Evolutionary conservation across 2,113 vertebrate genomes (phyloP), one percentile per base, ranked within the genome.

Genomic region (Lophura nycthemera): DNA sequence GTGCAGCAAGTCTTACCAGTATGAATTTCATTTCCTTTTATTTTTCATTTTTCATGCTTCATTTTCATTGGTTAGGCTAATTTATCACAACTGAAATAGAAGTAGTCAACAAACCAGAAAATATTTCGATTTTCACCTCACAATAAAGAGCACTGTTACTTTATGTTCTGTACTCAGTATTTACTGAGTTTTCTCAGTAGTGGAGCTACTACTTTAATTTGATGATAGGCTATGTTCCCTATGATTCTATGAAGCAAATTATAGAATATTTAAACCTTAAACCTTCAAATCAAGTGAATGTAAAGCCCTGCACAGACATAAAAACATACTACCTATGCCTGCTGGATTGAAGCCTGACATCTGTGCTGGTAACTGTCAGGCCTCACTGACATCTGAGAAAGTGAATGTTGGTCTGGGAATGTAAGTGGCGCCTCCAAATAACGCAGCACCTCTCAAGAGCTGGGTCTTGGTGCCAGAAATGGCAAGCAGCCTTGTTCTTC

Each of bases 361-460:
- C 63, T 45, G 17, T 14, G 85, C 82, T 71, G 86, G 86, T 71
- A 81, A 29, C 73, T 72, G 90, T 79, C 87, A 94, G 86, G 70
- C 83, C 70, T 70, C 82, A 67, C 25, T 78, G 93, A 91, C 82
- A 96, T 90, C 85, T 45, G 95, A 96, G 93, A 90, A 86, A 80
- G 64, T 57, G 75, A 90, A 65, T 40, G 57, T 75, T 84, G 92
- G 92, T 84, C 83, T 94, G 76, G 78, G 85, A 94, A 96, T 61
- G 89, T 29, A 27, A 93, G 76, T 7, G 56, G 83, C 30, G 20
- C 91, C 93, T 93, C 79, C 93, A 89, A 86, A 63, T 18, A 88
- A 90, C 27, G 73, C 87, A 91, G 91, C 86, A 92, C 92, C 92
- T 96, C 91, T 27, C 83, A 88, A 83, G 85, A 95, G 65, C 66